Conservation (phyloP, 2,797 vertebrate species). For the Merluccius polli region DNA sequence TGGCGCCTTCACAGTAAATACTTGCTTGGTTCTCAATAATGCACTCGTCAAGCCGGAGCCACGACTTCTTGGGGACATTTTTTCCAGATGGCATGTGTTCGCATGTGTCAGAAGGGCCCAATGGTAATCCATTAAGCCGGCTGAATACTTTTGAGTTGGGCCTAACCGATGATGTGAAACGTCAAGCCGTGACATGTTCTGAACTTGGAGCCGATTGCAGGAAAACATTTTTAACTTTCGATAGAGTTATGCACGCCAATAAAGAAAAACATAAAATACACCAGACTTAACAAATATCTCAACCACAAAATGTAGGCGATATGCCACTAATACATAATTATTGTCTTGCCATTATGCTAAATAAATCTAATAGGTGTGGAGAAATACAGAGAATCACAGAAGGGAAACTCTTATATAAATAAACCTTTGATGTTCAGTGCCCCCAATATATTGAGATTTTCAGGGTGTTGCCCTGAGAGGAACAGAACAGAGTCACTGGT, state of each 20-base stretch:
- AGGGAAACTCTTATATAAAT: no score
- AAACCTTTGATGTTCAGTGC: no score
- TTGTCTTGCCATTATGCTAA: no score
- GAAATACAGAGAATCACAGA: no score
- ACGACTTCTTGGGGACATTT: not conserved
- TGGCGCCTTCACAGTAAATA: conserved; percentile 13
- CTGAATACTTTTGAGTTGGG: conserved; percentile 12
- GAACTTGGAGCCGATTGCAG: not conserved
- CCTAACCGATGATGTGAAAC: conserved; percentile 17
- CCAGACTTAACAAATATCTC: not conserved
- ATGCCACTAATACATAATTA: no score
- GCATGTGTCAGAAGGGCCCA: conserved; percentile 8
- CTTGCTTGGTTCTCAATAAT: conserved; percentile 23
- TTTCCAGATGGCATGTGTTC: not conserved
- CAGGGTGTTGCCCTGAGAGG: no score
- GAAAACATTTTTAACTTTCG: not conserved
- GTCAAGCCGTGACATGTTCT: not conserved
- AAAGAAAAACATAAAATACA: not conserved
- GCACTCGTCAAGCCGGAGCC: not conserved
- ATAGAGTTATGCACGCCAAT: not conserved
- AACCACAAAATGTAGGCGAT: not conserved
- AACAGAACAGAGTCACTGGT: no score
- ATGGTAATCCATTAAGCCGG: conserved; percentile 24
- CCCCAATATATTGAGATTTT: no score
- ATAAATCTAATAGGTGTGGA: no score